phyloP scores from a whole-genome alignment of 1,140 invertebrate genomes.

The Micrasema longulum region DNA sequence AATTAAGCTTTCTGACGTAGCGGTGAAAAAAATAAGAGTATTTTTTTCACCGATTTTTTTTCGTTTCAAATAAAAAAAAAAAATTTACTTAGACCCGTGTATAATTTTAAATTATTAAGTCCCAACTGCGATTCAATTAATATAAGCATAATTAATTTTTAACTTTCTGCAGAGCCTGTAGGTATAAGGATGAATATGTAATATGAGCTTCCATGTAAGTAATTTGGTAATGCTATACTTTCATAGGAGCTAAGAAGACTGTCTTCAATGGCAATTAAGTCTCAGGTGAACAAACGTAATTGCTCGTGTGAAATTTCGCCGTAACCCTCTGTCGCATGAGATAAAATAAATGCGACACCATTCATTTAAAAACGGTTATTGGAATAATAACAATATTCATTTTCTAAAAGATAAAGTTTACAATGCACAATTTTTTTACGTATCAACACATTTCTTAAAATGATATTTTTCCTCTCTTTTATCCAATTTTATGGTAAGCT shows the following conservation, averaged over 20 bases:
- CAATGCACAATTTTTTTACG: too few relatives aligned
- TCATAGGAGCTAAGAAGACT: conserved; percentile 16
- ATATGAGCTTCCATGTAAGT: conserved; percentile 18
- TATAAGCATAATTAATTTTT: too few relatives aligned
- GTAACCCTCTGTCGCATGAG: conserved; percentile 36
- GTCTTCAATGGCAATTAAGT: conserved; percentile 51
- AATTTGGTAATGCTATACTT: conserved; percentile 1
- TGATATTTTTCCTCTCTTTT: too few relatives aligned
- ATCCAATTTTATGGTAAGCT: too few relatives aligned
- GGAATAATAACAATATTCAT: too few relatives aligned
- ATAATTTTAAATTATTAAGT: not conserved
- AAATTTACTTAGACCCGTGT: not conserved
- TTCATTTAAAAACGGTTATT: too few relatives aligned
- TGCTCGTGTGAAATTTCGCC: conserved; percentile 52
- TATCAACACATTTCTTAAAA: too few relatives aligned
- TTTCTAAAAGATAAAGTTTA: too few relatives aligned
- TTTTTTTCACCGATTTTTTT: too few relatives aligned
- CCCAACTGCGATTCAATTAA: not conserved
- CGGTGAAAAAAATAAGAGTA: too few relatives aligned
- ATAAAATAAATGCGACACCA: too few relatives aligned
- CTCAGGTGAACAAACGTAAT: conserved; percentile 54
- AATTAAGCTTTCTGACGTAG: too few relatives aligned
- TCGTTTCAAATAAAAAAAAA: not conserved
- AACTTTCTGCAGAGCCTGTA: not conserved
- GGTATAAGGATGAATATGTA: not conserved